Evolutionary conservation across 30 jellyfish, hydroid and myxozoan genomes (phyloP), one percentile per base, ranked within the genome.

Genomic region (Turritopsis dohrnii): DNA sequence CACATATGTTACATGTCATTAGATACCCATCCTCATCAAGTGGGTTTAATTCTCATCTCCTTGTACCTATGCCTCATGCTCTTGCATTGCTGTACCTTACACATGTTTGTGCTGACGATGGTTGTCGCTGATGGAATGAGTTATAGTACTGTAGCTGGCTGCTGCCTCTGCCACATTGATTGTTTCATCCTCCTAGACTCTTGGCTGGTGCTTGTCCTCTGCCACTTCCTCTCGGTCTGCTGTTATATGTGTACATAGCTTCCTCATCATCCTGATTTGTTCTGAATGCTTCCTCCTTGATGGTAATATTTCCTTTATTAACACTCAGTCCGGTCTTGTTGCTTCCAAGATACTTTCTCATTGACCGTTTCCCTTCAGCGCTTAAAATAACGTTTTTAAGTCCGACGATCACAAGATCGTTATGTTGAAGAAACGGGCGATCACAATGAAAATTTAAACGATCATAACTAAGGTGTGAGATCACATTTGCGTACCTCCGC

Each of bases 1-100:
- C 72, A 54, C 72, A 54, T 16, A 54, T 54, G n/a, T 54, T 54
- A n/a, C 72, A 54, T n/a, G 72, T 54, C 72, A 54, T 54, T 18
- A n/a, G 72, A 54, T 54, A 54, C 18, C 72, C 72, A n/a, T 54
- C 72, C 18, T 54, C 72, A n/a, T 54, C 72, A 54, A 54, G 72
- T 54, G 72, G 72, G n/a, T 54, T 54, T 54, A n/a, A 16, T 54
- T 54, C 72, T 54, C 72, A n/a, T 54, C n/a, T 54, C 72, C 72
- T 54, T n/a, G 72, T n/a, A 54, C 72, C 72, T 18, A 18, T n/a
- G 18, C 72, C 19, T 54, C n/a, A n/a, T 54, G 72, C 72, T 18
- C 72, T 54, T n/a, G 18, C 72, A 54, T 54, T 54, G 72, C 19
- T 54, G 72, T n/a, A 54, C n/a, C n/a, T 54, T n/a, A n/a, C n/a